Base-by-base conservation (phyloP, 2,113 vertebrate species). In the Megatriorchis doriae region DNA sequence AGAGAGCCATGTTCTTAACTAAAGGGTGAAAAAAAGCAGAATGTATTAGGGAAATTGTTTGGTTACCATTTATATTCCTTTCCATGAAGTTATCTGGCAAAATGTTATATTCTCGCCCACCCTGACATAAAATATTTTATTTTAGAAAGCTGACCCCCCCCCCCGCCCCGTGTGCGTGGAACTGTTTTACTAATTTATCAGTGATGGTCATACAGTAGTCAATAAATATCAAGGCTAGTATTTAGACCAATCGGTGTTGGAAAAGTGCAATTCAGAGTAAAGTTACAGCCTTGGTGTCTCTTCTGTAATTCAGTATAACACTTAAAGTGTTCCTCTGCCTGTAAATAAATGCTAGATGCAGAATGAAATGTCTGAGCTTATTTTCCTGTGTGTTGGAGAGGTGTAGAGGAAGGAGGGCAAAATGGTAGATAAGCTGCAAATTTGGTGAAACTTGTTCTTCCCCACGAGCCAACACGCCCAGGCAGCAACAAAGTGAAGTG, bases 401-500 rank as follows among this genome's bases (percentile, higher is more conserved):
- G 47, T 61, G 15, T 32, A 71, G 31, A 53, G 19, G 40, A 68
- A 56, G 15, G 32, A 71, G 4, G 16, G 4, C 6, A n/a, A 61
- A 82, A 68, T 5, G n/a, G 19, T 43, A 13, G n/a, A 12, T 38
- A 50, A 88, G 14, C 26, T 56, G 34, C 22, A 81, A 74, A 81
- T 88, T 21, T 67, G 63, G 8, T 59, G n/a, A 81, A 71, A 63
- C 12, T 38, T 77, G 31, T 2, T 42, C 15, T 55, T 66, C 25
- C 19, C 15, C 26, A 20, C 25, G 27, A 52, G 3, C 34, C 32
- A 55, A 1, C 0, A 0, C 7, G 22, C 22, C 65, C 20, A 27
- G 53, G 26, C 26, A 38, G 31, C 0, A 4, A 13, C 1, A 3
- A 48, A 83, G 31, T 3, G 1, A 23, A 29, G 20, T 0, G 3